phyloP scores from a whole-genome alignment of 2,888 invertebrate genomes.

The Cyaniris semiargus region DNA sequence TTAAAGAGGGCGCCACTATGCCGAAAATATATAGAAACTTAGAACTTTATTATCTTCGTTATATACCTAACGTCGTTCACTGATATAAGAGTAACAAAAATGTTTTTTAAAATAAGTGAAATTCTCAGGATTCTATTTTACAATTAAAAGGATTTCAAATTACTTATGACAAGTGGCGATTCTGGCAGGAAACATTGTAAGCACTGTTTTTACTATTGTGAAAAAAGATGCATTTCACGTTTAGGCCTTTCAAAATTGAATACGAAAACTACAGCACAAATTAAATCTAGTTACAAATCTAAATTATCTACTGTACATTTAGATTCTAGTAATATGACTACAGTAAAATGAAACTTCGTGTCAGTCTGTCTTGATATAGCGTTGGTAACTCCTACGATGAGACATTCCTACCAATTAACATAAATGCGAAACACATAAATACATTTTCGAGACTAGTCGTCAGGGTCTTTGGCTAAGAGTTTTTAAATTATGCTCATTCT shows the following conservation, averaged over 20 bases:
- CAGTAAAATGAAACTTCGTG: slow-evolving; percentile 45
- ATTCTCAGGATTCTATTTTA: too few relatives aligned
- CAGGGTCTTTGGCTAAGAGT: slow-evolving; percentile 71
- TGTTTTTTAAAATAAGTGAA: too few relatives aligned
- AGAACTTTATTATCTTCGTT: too few relatives aligned
- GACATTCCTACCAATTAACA: slow-evolving; percentile 49
- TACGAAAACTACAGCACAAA: slow-evolving; percentile 28
- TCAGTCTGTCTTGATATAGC: slow-evolving; percentile 63
- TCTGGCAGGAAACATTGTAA: not conserved
- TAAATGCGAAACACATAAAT: slow-evolving; percentile 67
- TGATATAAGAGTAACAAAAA: not conserved
- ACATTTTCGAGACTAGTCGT: slow-evolving; percentile 68
- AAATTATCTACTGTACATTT: slow-evolving; percentile 41
- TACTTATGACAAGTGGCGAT: not conserved
- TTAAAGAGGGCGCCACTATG: not conserved
- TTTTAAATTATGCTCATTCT: slow-evolving; percentile 41
- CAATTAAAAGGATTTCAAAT: not conserved
- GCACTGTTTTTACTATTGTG: slow-evolving; percentile 23
- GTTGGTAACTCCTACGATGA: slow-evolving; percentile 62
- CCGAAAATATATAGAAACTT: not conserved
- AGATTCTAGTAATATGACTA: slow-evolving; percentile 47
- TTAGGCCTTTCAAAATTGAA: slow-evolving; percentile 20
- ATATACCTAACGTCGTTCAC: too few relatives aligned
- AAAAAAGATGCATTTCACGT: slow-evolving; percentile 8
- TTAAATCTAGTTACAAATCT: slow-evolving; percentile 40